These are phyloP conservation scores for Spea hammondii DNA, from an alignment of 2,797 vertebrate genomes.

Conservation along the genomic window DNA sequence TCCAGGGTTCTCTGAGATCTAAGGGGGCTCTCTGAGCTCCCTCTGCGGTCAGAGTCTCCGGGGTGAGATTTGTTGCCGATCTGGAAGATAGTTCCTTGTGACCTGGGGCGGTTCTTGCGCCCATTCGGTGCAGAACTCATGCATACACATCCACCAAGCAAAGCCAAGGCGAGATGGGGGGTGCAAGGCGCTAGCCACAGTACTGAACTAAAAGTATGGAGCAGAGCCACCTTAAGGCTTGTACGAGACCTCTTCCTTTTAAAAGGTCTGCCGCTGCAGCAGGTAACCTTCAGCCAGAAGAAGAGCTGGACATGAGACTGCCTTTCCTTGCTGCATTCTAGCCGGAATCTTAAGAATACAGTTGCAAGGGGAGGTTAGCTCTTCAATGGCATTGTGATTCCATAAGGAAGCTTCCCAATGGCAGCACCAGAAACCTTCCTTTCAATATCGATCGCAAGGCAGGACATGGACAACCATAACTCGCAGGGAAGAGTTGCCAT, in stretches of 20 bases:
- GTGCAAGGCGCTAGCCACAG: conserved; percentile 16
- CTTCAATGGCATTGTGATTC: conserved; percentile 67
- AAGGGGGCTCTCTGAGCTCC: conserved; percentile 82
- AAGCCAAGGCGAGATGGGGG: conserved; percentile 69
- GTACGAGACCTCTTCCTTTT: conserved; percentile 35
- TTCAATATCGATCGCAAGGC: conserved; percentile 63
- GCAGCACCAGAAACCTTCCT: conserved; percentile 60
- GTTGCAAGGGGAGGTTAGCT: conserved; percentile 65
- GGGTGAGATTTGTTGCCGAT: conserved; percentile 80
- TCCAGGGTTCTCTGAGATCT: conserved; percentile 85
- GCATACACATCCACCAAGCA: conserved; percentile 87
- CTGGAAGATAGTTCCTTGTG: conserved; percentile 86
- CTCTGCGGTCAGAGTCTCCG: conserved; percentile 80
- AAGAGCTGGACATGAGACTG: conserved; percentile 65
- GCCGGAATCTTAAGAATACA: conserved; percentile 65
- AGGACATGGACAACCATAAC: conserved; percentile 68
- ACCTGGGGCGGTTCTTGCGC: conserved; percentile 95
- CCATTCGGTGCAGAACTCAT: conserved; percentile 98
- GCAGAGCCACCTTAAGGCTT: conserved; percentile 36
- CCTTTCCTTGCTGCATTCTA: conserved; percentile 75
- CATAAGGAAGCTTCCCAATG: conserved; percentile 59
- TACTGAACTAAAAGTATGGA: conserved; percentile 12
- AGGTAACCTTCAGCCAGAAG: conserved; percentile 72
- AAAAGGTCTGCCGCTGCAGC: conserved; percentile 43
- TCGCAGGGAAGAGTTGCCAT: conserved; percentile 75